Evolutionary conservation across 2,888 invertebrate species (phyloP).

Genomic region (Ischnura elegans): DNA sequence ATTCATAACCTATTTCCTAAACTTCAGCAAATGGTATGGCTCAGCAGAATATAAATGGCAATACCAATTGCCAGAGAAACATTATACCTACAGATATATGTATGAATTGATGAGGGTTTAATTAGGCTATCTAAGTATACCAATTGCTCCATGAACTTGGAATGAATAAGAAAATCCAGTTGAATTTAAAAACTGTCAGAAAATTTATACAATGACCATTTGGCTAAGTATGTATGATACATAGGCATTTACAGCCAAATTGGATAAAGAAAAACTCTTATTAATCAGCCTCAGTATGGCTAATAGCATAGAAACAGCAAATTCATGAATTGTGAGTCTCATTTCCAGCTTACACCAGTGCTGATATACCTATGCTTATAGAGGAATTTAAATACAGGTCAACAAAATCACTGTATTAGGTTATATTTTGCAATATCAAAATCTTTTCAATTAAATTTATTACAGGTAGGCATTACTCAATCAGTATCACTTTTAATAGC

Average conservation of each 20-base stretch:
- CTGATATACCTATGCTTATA: background rate
- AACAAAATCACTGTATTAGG: background rate
- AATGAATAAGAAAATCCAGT: background rate
- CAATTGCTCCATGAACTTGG: background rate
- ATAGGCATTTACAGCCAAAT: background rate
- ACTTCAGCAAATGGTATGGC: background rate
- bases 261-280: constrained; percentile 11
- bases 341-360: background rate
- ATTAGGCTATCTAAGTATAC: background rate
- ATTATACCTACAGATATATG: background rate
- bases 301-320: constrained; percentile 42
- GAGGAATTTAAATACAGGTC: background rate
- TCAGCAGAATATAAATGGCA: background rate
- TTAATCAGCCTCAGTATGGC: background rate
- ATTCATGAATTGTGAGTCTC: background rate
- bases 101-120: background rate
- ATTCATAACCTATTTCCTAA: background rate
- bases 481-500: background rate
- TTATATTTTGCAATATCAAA: background rate
- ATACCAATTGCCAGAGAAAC: background rate
- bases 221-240: background rate
- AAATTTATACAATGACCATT: background rate
- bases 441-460: background rate
- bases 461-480: background rate
- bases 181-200: background rate